Evolutionary conservation across 2,797 vertebrate species (phyloP), one percentile per base, ranked within the genome.

Genomic region (Xenentodon cancila): DNA sequence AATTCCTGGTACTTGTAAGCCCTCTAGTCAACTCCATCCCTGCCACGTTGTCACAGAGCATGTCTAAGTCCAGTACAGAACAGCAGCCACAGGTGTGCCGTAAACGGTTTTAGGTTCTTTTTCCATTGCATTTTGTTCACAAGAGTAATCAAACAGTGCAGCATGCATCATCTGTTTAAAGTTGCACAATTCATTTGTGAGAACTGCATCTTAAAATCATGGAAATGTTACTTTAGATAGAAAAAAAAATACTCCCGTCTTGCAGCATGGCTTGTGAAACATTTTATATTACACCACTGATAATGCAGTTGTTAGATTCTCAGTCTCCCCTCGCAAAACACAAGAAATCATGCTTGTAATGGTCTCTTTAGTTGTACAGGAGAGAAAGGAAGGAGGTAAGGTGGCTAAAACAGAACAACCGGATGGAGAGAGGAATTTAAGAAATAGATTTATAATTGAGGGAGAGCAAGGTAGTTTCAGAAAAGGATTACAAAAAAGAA

Each of bases 271-370:
- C 53, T 75, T 70, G 42, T 68, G 69, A 77, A 65, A 51, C 45
- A 43, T 71, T 69, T 64, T 32, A 66, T 77, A 59, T 82, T 40
- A 40, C 37, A 3, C 51, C 37, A 79, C 37, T 76, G 62, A 64
- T 44, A 53, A 54, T 22, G 71, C 22, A 54, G 57, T 59, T 67
- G 34, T 59, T 52, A 69, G 61, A 80, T 66, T 64, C 46, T 79
- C 48, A 53, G 22, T 73, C 46, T 56, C 54, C 68, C 59, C 46
- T 55, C 53, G 70, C 50, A 40, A 40, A 40, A 40, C 9, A 60
- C 75, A 89, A 80, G 58, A 86, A 83, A 77, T 78, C 90, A 92
- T 92, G 89, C 89, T 87, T 49, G 60, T 64, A 47, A 64, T 76
- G 70, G 56, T 72, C 47, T 70, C 20, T 79, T 71, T 70, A 71